Evolutionary conservation across 1,140 invertebrate genomes (phyloP), one percentile per base, ranked within the genome.

Genomic region (Bactericera cockerelli): DNA sequence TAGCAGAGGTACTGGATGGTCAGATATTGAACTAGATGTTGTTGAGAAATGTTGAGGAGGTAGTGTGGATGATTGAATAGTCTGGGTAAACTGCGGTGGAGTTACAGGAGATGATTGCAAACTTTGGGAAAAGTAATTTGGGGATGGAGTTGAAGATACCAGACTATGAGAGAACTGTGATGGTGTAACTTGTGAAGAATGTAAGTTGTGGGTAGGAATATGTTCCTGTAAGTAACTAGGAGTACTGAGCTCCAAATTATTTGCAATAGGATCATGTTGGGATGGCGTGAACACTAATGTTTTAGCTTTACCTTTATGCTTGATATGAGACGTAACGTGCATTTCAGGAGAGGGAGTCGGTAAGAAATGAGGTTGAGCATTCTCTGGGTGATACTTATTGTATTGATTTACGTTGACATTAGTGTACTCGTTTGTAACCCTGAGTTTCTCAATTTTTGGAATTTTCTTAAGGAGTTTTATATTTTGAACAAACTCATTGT

Each of bases 371-470:
- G 8, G n/a, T 49, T 49, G 8, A 10, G 22, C 8, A 49, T 49
- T 49, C 3, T 49, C 42, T 6, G 42, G 42, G 22, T 49, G 42
- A 49, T 49, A 49, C 19, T 49, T 49, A n/a, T 49, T 49, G 22
- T 6, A 49, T 49, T 49, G 42, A n/a, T 49, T 49, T 10, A 49
- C 42, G 19, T 49, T 49, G 19, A 49, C 42, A 49, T 49, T 49
- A 19, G 42, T 49, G 22, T 10, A 49, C 22, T 49, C 42, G 22
- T 49, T 49, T 49, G 42, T 49, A 4, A 49, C 42, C 19, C 42
- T 49, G 6, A 49, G 22, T 49, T 49, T 49, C 3, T 49, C 42
- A 8, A 49, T 49, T 19, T 49, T 49, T 4, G 42, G 42, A 49
- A 49, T 4, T n/a, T 49, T 49, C 22, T 49, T 6, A 19, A 16